A percentile compares a stretch with the other conserved stretches of the same genome.
Conservation (phyloP, 2,113 vertebrate species). For the Cichladusa arquata region DNA sequence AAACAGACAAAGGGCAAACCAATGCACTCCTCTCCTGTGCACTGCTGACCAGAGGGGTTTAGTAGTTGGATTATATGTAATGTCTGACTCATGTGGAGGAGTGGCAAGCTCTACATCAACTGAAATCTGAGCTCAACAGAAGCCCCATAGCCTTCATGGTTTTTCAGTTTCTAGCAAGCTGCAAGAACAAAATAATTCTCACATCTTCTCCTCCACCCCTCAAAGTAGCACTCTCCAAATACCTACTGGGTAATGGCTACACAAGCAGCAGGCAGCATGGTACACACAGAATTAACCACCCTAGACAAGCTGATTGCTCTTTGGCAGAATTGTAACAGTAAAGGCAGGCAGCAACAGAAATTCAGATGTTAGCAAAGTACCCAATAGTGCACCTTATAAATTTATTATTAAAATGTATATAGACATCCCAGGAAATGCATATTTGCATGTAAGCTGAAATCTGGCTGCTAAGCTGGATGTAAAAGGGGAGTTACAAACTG, state of each 20-base stretch:
- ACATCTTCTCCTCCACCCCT: not conserved
- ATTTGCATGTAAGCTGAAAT: not conserved
- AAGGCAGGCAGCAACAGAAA: not conserved
- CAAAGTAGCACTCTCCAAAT: not conserved
- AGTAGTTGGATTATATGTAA: not conserved
- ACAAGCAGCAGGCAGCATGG: not conserved
- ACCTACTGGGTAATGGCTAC: not conserved
- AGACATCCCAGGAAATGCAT: not conserved
- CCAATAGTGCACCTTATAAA: not conserved
- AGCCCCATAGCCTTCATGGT: accelerated
- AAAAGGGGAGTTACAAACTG: not conserved
- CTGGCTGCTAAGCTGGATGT: accelerated
- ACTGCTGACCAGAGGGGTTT: not conserved
- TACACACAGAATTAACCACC: not conserved
- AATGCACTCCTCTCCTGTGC: not conserved
- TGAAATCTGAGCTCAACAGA: not conserved
- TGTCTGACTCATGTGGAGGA: not conserved
- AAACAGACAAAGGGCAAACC: not conserved
- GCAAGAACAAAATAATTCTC: not conserved
- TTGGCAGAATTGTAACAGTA: not conserved
- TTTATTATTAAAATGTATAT: not conserved
- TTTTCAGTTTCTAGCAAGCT: not conserved
- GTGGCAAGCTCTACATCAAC: not conserved
- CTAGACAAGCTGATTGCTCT: not conserved
- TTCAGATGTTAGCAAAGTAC: not conserved